Base-by-base conservation (phyloP, 2,113 vertebrate genomes). In the Haemorhous mexicanus region DNA sequence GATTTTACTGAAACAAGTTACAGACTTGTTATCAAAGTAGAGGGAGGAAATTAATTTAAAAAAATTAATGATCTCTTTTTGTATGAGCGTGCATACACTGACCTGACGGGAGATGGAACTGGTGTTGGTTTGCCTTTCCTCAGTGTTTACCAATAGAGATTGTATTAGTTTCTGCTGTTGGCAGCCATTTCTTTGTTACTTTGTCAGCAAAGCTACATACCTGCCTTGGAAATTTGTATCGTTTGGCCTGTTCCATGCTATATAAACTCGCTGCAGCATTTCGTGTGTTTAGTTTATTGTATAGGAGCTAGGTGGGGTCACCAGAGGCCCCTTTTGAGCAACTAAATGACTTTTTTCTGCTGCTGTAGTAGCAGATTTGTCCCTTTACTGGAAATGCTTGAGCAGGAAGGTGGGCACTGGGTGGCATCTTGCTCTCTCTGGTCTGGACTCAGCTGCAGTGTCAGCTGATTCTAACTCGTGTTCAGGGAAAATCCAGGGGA, bases 201-300 rank as follows among this genome's bases (percentile, higher is more conserved):
- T 43, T 43, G 19, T 92, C 64, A 30, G 37, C n/a, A 77, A 26
- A 19, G 6, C 49, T 59, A 1, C 18, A 50, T 79, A 37, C 16
- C 49, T 77, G 43, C 39, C 37, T 39, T 70, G 50, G 66, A 66
- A 86, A 44, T 32, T 9, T 37, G 23, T 55, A 5, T 66, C 0
- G 0, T 58, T 87, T 4, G 9, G 17, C 20, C 30, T 63, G 22
- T 69, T 68, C 37, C 8, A 1, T 23, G 19, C n/a, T 27, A 5
- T 0, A 1, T n/a, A 3, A 37, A 32, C 30, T 76, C 15, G 6
- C 39, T 61, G 39, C 24, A 21, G 24, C 3, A 0, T 24, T 4
- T 28, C 15, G 19, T 56, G 52, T 61, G 21, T 66, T 68, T 13
- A 16, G 33, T 63, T 67, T 67, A 74, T 68, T 79, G 53, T n/a